Evolutionary conservation across 2,888 invertebrate genomes (phyloP), one percentile per base, ranked within the genome.

Genomic region (Hemaris fuciformis): DNA sequence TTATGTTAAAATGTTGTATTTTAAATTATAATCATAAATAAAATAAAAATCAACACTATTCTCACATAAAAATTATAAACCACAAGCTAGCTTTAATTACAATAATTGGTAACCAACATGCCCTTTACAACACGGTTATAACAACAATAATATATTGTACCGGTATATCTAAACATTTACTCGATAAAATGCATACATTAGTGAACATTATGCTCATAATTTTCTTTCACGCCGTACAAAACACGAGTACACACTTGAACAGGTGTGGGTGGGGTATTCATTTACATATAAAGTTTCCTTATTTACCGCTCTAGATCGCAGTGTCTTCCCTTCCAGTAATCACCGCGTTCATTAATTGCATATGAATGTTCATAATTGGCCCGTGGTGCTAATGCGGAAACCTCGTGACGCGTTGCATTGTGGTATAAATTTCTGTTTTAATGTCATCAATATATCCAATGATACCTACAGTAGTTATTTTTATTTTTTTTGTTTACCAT

Each of bases 291-390:
- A 53, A 60, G 68, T 66, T 76, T 73, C 73, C 75, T 68, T 66
- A 68, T 71, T 70, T 62, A 41, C 25, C 48, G 61, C 63, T 66
- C 66, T 61, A 67, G 63, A 68, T 69, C 59, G 27, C 65, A 63
- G 78, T 77, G 77, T 84, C 85, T 82, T 86, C 83, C 77, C 72
- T 79, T 75, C 72, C 76, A 80, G 82, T 83, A 81, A 83, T 72
- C 73, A 69, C 63, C 64, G 70, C 68, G 69, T 72, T 69, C 70
- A 64, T 68, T 72, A 76, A 74, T 81, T 84, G 76, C 79, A 81
- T 82, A 83, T 83, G 74, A 77, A 83, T 84, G 73, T 69, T 66
- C 66, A 72, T 84, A 82, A 87, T 84, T 85, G 80, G 75, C 71
- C 57, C 59, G 27, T 62, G 45, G 46, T 64, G 23, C 57, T 61